Evolutionary conservation across 2,113 vertebrate genomes (phyloP), one percentile per base, ranked within the genome.

Genomic region (Prunella fulvescens): DNA sequence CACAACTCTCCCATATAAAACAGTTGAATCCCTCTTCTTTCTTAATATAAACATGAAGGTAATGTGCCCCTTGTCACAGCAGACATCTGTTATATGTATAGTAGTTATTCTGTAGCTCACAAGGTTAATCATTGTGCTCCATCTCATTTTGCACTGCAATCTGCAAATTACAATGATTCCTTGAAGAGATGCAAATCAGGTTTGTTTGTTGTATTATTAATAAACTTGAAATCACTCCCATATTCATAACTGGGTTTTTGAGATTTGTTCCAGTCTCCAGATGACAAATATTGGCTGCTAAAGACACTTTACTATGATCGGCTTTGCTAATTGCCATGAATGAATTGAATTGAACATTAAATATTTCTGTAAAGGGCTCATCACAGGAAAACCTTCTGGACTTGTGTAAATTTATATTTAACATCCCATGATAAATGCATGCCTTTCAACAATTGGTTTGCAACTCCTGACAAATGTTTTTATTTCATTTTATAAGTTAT

Each of bases 41-140:
- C 94, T 96, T 96, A 97, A 93, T 97, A 93, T 97, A 98, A 98
- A 98, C 96, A 97, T 56, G 74, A 92, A 97, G 96, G 96, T 97
- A 98, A 98, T 98, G 89, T 97, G 92, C 96, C 96, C 97, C 97
- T 97, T 97, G 97, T 98, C 96, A 97, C 92, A 93, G 58, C 47
- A 89, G 95, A 97, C 98, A 97, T 98, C 97, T 98, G 97, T 96
- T 98, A 82, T 56, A 90, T 92, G 94, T 97, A 80, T 91, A 94
- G 95, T 82, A 92, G 91, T 62, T 89, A 88, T 92, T 95, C 88
- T 94, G 31, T 95, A 94, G 91, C 94, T 97, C 85, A 84, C 86
- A 95, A 56, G 91, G 97, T 97, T 97, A 97, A 97, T 98, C 92
- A 96, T 85, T 96, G 57, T 95, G 50, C 71, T 97, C 90, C 95